Conservation (phyloP, 1,140 invertebrate species). For the Caenorhabditis brenneri region DNA sequence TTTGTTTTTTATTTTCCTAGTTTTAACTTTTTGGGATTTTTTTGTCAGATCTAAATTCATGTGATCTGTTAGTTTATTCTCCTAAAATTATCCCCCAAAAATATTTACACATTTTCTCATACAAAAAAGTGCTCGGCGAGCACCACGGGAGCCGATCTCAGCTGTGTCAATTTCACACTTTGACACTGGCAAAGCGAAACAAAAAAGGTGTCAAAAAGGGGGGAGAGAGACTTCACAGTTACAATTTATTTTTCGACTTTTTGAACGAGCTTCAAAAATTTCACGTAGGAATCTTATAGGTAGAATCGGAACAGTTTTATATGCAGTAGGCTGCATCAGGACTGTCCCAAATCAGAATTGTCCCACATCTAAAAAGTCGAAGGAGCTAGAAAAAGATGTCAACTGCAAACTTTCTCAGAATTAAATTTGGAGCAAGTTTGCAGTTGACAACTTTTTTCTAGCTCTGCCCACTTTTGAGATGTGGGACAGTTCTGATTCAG, state of each 20-base stretch:
- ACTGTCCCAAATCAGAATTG: too few species aligned
- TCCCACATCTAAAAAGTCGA: too few species aligned
- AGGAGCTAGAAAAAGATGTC: too few species aligned
- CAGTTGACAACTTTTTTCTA: too few species aligned
- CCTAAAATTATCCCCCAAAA: not conserved
- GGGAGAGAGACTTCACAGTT: not conserved
- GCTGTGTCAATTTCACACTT: conserved; percentile 27
- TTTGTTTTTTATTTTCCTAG: not conserved
- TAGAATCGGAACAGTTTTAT: too few species aligned
- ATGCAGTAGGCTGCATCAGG: too few species aligned
- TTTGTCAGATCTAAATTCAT: too few species aligned
- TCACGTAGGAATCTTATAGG: not conserved
- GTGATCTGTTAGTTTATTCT: not conserved
- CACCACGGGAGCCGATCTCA: not conserved
- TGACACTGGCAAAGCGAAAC: conserved; percentile 13
- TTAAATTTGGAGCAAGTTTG: too few species aligned
- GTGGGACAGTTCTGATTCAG: too few species aligned
- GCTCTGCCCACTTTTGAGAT: too few species aligned
- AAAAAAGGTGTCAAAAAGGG: conserved; percentile 28
- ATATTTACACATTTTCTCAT: not conserved
- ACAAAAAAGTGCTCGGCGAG: not conserved
- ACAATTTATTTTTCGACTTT: not conserved
- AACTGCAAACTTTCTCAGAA: too few species aligned
- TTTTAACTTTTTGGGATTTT: too few species aligned
- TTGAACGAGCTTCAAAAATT: not conserved